Base-by-base conservation (phyloP, 2,113 vertebrate species). In the Lagopus muta region DNA sequence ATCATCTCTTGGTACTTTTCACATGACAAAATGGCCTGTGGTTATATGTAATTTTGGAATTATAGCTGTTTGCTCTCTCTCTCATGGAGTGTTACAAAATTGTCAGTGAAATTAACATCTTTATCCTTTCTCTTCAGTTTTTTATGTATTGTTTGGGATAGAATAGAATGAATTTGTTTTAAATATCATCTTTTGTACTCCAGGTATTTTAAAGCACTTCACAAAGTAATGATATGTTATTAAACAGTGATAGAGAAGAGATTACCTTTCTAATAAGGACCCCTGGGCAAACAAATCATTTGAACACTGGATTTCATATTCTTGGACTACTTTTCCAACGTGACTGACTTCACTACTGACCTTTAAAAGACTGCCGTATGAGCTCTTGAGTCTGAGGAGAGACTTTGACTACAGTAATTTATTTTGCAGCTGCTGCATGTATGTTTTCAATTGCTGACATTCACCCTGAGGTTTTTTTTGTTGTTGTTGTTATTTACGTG, bases 261-360 rank as follows among this genome's bases (percentile, higher is more conserved):
- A 95, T 95, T 96, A 72, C 76, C 62, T 88, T 94, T 88, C 91
- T 93, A 93, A 95, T 86, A 93, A 92, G 88, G 54, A 88, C 82
- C 50, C n/a, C 40, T 67, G 79, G 85, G 95, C 73, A 94, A 84
- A 91, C 87, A 90, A 96, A 82, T 88, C 0, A 71, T 94, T 91
- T 86, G 79, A 79, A 76, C 16, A 2, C 45, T 62, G 45, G 72
- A 55, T 95, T 95, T 94, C 65, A 36, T 73, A 65, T 73, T 81
- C 82, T 88, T 88, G 65, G 79, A 70, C 89, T 95, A 58, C 40
- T 88, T 93, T 92, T 86, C 54, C 70, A 66, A 52, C 78, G 67
- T 95, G 88, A 43, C 64, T 92, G 78, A 75, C 80, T 71, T 92
- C 82, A 24, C 34, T 61, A 75, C 24, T 94, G 93, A 96, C 82